These are phyloP conservation scores for Elephas maximus DNA, from an alignment of 2,113 vertebrate genomes.

Conservation along the genomic window DNA sequence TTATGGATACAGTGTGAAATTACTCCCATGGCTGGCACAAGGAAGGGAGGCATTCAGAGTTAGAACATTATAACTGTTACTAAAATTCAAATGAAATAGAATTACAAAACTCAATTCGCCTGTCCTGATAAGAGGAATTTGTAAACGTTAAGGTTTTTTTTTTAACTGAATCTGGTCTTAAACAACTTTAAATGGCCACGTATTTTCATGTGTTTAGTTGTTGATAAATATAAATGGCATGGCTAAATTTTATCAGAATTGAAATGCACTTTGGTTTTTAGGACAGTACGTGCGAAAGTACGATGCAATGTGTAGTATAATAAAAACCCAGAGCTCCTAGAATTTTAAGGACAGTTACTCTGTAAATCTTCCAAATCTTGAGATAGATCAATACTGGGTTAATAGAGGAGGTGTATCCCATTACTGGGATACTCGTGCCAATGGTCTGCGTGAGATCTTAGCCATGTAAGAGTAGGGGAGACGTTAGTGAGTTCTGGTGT, in stretches of 20 bases:
- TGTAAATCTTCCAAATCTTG: not conserved
- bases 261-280: not conserved
- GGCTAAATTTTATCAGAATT: not conserved
- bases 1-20: not conserved
- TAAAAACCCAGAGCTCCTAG: not conserved
- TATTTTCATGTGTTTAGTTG: not conserved
- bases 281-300: not conserved
- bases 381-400: not conserved
- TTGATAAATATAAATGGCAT: not conserved
- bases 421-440: too few relatives aligned
- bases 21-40: not conserved
- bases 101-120: not conserved
- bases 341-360: not conserved
- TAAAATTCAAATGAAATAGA: conserved; percentile 27
- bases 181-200: not conserved
- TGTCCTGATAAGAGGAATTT: not conserved
- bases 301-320: not conserved
- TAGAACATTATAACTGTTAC: not conserved
- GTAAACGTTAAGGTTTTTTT: not conserved
- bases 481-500: not conserved
- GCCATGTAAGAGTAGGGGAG: not conserved
- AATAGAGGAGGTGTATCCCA: too few relatives aligned
- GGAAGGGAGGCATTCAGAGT: not conserved
- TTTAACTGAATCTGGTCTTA: not conserved
- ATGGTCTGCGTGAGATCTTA: too few relatives aligned